Percentiles rank a stretch among this genome's conserved stretches.
These are phyloP conservation scores for Artibeus jamaicensis DNA, from an alignment of 2,797 vertebrate species.

Conservation along the genomic window DNA sequence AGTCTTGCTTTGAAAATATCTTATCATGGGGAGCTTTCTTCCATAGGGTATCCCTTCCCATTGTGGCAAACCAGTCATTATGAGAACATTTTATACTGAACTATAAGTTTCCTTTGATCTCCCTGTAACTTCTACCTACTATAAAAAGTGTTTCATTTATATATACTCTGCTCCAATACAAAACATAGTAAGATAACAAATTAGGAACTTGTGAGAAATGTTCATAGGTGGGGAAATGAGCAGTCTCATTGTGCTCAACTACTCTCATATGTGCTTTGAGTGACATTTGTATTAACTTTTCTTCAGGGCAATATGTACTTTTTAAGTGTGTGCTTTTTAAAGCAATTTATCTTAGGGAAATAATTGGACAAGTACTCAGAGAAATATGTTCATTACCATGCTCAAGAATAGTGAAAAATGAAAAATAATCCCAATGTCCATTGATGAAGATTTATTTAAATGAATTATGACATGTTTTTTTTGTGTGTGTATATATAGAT, in stretches of 20 bases:
- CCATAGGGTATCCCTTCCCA: not conserved
- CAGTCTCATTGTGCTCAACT: too few relatives aligned
- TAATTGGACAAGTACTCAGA: not conserved
- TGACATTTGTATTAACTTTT: not conserved
- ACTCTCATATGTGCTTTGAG: not conserved
- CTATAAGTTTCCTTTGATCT: not conserved
- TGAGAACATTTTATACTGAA: not conserved
- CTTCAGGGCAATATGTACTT: not conserved
- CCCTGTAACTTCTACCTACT: not conserved
- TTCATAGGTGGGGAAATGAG: not conserved
- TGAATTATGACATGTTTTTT: not conserved
- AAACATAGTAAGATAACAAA: constrained; percentile 16
- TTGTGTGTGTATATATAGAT: not conserved
- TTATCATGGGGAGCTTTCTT: not conserved
- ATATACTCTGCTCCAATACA: not conserved
- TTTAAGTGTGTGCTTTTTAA: not conserved
- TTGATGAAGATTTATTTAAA: constrained; percentile 32
- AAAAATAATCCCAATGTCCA: constrained; percentile 29
- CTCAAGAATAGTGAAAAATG: constrained; percentile 24
- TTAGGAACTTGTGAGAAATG: constrained; percentile 10
- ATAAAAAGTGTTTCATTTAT: not conserved
- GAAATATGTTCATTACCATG: not conserved
- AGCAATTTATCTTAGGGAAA: not conserved
- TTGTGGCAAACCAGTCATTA: not conserved
- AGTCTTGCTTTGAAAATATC: constrained; percentile 21